Base-by-base conservation (phyloP, 1,140 invertebrate species). In the Vollenhovia emeryi region DNA sequence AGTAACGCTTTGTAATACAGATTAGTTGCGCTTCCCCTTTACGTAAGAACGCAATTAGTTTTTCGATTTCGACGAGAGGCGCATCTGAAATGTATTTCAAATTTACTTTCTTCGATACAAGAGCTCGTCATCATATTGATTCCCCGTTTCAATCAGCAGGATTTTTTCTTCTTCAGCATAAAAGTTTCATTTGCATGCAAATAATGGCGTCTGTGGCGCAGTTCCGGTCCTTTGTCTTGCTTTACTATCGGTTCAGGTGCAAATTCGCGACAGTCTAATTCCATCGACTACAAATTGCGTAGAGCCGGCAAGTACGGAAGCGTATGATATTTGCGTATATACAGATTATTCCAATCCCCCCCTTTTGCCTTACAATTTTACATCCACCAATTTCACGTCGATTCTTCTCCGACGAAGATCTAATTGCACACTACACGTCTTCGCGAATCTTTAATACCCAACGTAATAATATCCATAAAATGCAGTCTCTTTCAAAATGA, bases 181-280 rank as follows among this genome's bases (percentile, higher is more conserved):
- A 82, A 45, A 52, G 78, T 71, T 82, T 82, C 78, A 82, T 82
- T 82, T 82, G 50, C 50, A 84, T 84, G 80, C 71, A 76, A 84
- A 76, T 84, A 82, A 82, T 82, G 45, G 75, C 59, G 78, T 82
- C 66, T 45, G 40, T 36, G 24, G 33, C 30, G 36, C 36, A 21
- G 64, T 9, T 18, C 24, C 9, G 27, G 9, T 48, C 48, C 62
- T 75, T 80, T 85, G 82, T 85, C 86, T 87, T 87, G 55, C 68
- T 78, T 52, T 71, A 64, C 48, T 18, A 57, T 87, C 71, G 71
- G 75, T 87, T 87, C 86, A 85, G 71, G 71, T 87, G 86, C 82
- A 87, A 87, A 87, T 87, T 87, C 73, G 73, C 50, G 43, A 59
- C 48, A 62, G 59, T 75, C 82, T 73, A 60, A 71, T 78, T 87